Evolutionary conservation across 2,113 vertebrate genomes (phyloP).

Genomic region (Ammodytes marinus): DNA sequence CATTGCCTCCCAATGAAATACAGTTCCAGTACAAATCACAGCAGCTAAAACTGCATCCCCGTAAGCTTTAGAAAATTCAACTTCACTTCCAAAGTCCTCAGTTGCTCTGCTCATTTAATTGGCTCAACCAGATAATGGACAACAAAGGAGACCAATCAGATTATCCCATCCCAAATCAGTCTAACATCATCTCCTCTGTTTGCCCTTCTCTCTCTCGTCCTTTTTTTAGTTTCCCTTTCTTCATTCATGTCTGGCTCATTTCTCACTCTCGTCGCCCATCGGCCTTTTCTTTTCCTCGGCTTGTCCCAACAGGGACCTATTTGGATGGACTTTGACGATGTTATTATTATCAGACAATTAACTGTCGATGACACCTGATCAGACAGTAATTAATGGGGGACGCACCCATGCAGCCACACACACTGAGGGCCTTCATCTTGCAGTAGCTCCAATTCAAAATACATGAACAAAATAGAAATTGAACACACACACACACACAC

Average conservation of each 20-base stretch:
- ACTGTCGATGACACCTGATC: slow-evolving; percentile 68
- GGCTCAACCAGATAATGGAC: slow-evolving; percentile 40
- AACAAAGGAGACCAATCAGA: slow-evolving; percentile 46
- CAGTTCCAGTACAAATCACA: slow-evolving; percentile 2
- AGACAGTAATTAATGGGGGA: slow-evolving; percentile 46
- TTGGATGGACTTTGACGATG: slow-evolving; percentile 51
- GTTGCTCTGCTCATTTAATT: slow-evolving; percentile 32
- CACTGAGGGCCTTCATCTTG: not conserved
- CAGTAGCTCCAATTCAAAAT: slow-evolving; percentile 17
- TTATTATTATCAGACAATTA: slow-evolving; percentile 65
- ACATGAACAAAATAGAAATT: not conserved
- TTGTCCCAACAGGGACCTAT: slow-evolving; percentile 8
- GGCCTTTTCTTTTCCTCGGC: slow-evolving; percentile 4
- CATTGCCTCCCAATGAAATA: slow-evolving; percentile 9
- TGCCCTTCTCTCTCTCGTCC: slow-evolving; percentile 14
- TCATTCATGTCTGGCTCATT: not conserved
- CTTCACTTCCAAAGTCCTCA: slow-evolving; percentile 8
- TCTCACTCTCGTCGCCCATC: slow-evolving; percentile 15
- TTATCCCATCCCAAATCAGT: slow-evolving; percentile 38
- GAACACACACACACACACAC: slow-evolving; percentile 1
- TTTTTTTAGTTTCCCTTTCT: not conserved
- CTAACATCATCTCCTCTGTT: slow-evolving; percentile 30
- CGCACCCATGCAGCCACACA: not conserved
- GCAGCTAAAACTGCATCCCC: not conserved
- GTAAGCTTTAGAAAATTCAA: not conserved